These are phyloP conservation scores for Panopea generosa DNA, from an alignment of 2,888 invertebrate genomes.

Conservation along the genomic window DNA sequence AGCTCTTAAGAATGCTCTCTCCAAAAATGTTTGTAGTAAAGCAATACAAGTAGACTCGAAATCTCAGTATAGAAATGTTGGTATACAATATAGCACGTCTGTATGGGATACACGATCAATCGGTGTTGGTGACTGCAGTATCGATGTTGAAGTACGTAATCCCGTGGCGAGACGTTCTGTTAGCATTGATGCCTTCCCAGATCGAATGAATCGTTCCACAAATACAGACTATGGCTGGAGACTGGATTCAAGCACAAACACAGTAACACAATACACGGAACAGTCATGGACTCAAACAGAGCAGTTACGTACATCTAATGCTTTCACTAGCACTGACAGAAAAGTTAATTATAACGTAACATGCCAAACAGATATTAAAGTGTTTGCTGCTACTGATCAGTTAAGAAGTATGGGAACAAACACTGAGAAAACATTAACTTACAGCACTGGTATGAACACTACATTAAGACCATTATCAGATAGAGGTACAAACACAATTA, in stretches of 20 bases:
- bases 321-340: slow-evolving; percentile 78
- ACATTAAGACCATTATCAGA: slow-evolving; percentile 60
- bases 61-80: slow-evolving; percentile 62
- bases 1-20: slow-evolving; percentile 78
- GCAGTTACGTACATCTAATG: slow-evolving; percentile 62
- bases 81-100: slow-evolving; percentile 63
- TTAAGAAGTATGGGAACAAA: slow-evolving; percentile 69
- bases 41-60: slow-evolving; percentile 77
- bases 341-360: slow-evolving; percentile 41
- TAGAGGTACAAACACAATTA: slow-evolving; percentile 60
- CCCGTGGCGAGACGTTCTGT: slow-evolving; percentile 74
- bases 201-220: slow-evolving; percentile 65
- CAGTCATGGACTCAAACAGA: slow-evolving; percentile 77
- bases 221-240: slow-evolving; percentile 78
- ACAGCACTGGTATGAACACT: slow-evolving; percentile 73
- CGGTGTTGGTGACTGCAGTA: slow-evolving; percentile 79
- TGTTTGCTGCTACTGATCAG: slow-evolving; percentile 72
- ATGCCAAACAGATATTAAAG: slow-evolving; percentile 76
- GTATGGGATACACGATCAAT: slow-evolving; percentile 66
- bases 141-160: slow-evolving; percentile 80
- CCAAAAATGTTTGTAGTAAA: slow-evolving; percentile 80
- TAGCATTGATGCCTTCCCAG: slow-evolving; percentile 77
- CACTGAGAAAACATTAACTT: slow-evolving; percentile 64
- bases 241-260: slow-evolving; percentile 78
- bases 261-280: slow-evolving; percentile 64